These are phyloP conservation scores for Gracilinanus agilis DNA, from an alignment of 2,113 vertebrate genomes.

Conservation along the genomic window DNA sequence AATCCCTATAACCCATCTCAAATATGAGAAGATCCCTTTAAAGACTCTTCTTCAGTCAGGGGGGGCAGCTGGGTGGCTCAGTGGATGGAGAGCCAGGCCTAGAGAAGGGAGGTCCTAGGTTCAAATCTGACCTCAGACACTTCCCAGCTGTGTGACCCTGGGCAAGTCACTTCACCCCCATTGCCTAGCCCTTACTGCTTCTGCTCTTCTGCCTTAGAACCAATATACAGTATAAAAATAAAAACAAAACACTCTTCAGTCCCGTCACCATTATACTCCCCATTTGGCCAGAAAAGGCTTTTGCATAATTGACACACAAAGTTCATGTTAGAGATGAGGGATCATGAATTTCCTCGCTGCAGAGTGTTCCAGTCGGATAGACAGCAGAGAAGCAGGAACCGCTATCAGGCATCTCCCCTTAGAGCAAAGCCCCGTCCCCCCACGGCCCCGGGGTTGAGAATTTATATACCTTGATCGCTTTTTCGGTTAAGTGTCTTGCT, in stretches of 20 bases:
- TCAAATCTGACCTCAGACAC: too few species aligned
- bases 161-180: too few species aligned
- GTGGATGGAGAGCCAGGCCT: too few species aligned
- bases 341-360: rapidly evolving
- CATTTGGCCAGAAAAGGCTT: neutral
- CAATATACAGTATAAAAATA: too few species aligned
- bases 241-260: too few species aligned
- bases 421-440: neutral
- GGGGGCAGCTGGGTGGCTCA: too few species aligned
- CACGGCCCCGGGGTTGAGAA: rapidly evolving
- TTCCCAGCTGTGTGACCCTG: too few species aligned
- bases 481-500: conserved; percentile 75
- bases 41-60: neutral
- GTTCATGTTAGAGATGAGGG: neutral
- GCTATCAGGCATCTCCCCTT: neutral
- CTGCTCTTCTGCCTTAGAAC: too few species aligned
- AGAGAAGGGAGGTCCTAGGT: too few species aligned
- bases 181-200: too few species aligned
- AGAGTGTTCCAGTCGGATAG: rapidly evolving
- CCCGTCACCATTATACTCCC: neutral
- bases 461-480: conserved; percentile 74
- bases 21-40: neutral
- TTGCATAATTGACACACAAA: neutral
- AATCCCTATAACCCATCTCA: neutral
- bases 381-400: rapidly evolving